phyloP scores from a whole-genome alignment of 2,113 vertebrate genomes.

The Odocoileus virginianus region DNA sequence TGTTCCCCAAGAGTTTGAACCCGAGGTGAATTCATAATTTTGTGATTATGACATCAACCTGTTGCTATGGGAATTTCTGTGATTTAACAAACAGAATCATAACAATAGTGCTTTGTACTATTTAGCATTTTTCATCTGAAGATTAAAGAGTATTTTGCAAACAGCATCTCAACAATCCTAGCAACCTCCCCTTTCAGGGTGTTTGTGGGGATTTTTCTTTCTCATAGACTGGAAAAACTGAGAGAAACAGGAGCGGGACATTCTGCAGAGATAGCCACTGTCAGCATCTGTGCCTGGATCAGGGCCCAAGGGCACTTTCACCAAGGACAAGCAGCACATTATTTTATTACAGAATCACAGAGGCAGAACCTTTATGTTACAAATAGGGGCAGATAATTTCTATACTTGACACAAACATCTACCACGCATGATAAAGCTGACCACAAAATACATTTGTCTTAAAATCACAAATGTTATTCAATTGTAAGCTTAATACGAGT shows the following conservation, averaged over 20 bases:
- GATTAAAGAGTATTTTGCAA: constrained; percentile 73
- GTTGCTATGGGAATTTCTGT: constrained; percentile 66
- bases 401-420: background rate
- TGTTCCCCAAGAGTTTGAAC: constrained; percentile 65
- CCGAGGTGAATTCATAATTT: constrained; percentile 65
- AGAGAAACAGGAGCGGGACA: constrained; percentile 12
- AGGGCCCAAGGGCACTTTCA: background rate
- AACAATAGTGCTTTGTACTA: constrained; percentile 70
- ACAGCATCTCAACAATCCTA: constrained; percentile 68
- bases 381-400: background rate
- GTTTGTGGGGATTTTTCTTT: constrained; percentile 1
- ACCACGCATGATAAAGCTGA: background rate
- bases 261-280: background rate
- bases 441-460: background rate
- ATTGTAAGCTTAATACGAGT: background rate
- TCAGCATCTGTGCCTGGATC: background rate
- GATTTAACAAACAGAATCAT: constrained; percentile 71
- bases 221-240: background rate
- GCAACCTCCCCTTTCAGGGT: constrained; percentile 51
- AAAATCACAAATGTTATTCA: background rate
- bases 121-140: constrained; percentile 62
- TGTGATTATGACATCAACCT: constrained; percentile 63
- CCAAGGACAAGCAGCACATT: background rate
- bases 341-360: background rate
- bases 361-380: background rate